Conservation (phyloP, 2,888 invertebrate genomes). For the Drosophila gaucha region DNA sequence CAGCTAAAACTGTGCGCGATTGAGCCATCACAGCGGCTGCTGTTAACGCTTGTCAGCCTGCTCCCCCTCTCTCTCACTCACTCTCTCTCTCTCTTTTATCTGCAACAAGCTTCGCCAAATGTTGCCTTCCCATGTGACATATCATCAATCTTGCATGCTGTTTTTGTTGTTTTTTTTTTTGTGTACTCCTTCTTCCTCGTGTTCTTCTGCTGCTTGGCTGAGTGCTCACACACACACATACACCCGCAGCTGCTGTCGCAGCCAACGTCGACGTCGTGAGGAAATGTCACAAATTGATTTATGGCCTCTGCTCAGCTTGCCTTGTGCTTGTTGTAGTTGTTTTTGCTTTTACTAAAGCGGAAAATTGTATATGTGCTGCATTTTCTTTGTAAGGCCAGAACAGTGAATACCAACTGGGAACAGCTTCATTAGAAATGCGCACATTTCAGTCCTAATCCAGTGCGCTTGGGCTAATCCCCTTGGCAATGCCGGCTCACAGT, state of each 20-base stretch:
- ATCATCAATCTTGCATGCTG: constrained; percentile 66
- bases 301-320: constrained; percentile 57
- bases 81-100: background rate
- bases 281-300: constrained; percentile 80
- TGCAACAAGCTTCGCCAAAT: constrained; percentile 47
- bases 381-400: constrained; percentile 52
- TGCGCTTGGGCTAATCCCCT: constrained; percentile 56
- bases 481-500: constrained; percentile 44
- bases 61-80: constrained; percentile 18
- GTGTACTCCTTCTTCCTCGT: constrained; percentile 13
- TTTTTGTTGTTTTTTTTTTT: constrained; percentile 33
- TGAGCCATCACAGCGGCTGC: constrained; percentile 66
- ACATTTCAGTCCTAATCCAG: constrained; percentile 55
- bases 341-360: constrained; percentile 28
- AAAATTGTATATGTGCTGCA: constrained; percentile 45
- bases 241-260: constrained; percentile 31
- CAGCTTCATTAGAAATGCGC: constrained; percentile 77
- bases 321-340: constrained; percentile 21
- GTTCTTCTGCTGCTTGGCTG: constrained; percentile 18
- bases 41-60: constrained; percentile 81
- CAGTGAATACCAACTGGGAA: constrained; percentile 37
- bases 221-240: no score
- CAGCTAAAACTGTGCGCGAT: constrained; percentile 66
- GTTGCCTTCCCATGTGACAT: constrained; percentile 69
- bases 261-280: constrained; percentile 60